Conservation (phyloP, 2,113 vertebrate genomes). For the Poeciliopsis turrubarensis region DNA sequence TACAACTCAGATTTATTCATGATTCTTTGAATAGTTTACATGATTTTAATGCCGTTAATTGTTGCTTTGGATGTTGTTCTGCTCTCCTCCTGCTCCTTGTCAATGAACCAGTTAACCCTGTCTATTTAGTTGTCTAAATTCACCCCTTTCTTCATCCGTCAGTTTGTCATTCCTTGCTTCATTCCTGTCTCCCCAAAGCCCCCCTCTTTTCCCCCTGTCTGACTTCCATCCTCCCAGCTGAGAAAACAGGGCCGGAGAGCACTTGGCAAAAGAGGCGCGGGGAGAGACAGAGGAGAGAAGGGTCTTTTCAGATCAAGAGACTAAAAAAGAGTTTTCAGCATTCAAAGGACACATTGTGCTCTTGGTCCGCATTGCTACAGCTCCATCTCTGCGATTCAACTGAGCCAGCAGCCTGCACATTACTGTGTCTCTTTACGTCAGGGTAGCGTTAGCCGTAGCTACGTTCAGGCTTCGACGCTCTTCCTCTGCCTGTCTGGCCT, state of each 20-base stretch:
- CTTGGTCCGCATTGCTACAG: conserved; percentile 56
- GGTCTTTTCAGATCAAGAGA: conserved; percentile 64
- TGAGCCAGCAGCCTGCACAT: conserved; percentile 66
- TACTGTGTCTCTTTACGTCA: conserved; percentile 71
- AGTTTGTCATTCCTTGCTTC: conserved; percentile 27
- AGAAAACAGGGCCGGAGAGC: conserved; percentile 67
- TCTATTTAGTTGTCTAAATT: conserved; percentile 5
- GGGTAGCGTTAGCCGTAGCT: conserved; percentile 64
- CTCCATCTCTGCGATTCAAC: conserved; percentile 60
- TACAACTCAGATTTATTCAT: not conserved
- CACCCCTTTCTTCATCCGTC: conserved; percentile 2
- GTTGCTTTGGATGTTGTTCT: not conserved
- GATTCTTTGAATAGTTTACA: not conserved
- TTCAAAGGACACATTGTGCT: conserved; percentile 79
- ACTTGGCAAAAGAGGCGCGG: conserved; percentile 68
- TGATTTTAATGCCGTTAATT: not conserved
- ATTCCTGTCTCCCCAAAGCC: conserved; percentile 28
- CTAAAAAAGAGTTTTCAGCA: conserved; percentile 48
- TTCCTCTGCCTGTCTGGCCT: conserved; percentile 13
- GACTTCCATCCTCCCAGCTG: conserved; percentile 77
- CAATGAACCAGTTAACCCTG: conserved; percentile 9
- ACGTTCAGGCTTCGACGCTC: conserved; percentile 49
- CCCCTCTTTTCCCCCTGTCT: conserved; percentile 46
- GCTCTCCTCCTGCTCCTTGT: conserved; percentile 1
- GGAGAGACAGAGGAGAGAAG: conserved; percentile 47